These are phyloP conservation scores for Acronicta aceris DNA, from an alignment of 2,888 invertebrate species.

Conservation along the genomic window DNA sequence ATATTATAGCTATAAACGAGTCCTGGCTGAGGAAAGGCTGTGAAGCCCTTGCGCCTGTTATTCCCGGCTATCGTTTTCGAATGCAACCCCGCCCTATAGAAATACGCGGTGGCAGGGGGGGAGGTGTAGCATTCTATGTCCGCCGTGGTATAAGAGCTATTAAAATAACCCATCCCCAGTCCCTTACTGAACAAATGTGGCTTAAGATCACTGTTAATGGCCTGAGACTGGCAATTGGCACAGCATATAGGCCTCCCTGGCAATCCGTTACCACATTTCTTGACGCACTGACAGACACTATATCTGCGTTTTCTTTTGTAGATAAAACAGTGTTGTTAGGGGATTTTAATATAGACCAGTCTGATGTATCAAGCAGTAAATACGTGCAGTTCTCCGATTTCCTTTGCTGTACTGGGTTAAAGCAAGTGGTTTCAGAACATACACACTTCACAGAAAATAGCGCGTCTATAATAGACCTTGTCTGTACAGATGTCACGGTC, in stretches of 20 bases:
- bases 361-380: neutral
- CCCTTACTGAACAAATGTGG: no score
- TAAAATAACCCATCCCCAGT: no score
- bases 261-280: no score
- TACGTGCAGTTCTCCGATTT: neutral
- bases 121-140: no score
- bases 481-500: neutral
- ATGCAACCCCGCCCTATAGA: neutral
- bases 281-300: no score
- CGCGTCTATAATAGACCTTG: neutral
- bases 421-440: neutral
- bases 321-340: no score
- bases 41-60: neutral
- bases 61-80: constrained; percentile 1
- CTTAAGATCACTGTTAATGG: no score
- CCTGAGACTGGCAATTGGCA: no score
- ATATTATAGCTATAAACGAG: neutral
- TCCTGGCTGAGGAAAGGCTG: neutral
- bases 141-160: no score
- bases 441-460: constrained; percentile 1
- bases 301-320: no score
- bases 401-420: constrained; percentile 2
- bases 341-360: constrained; percentile 1
- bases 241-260: no score
- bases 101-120: neutral